Evolutionary conservation across 1,140 invertebrate genomes (phyloP).

Genomic region (Drosophila trapezifrons): DNA sequence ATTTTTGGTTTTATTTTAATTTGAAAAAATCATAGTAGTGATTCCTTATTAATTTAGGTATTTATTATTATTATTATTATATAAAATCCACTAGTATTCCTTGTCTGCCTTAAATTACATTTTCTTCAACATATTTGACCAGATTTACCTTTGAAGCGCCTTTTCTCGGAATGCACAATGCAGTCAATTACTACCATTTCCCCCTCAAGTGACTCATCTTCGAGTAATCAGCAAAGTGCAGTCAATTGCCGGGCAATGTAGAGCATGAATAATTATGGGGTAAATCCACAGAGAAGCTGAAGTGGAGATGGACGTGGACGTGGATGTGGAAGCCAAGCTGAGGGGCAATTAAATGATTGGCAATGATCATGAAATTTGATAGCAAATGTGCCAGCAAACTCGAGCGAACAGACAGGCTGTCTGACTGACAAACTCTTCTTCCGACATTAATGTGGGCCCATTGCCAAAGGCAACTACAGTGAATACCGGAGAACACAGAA

Average conservation of each 20-base stretch:
- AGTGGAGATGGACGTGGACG: constrained; percentile 1
- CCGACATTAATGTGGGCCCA: constrained; percentile 20
- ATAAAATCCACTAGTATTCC: no score
- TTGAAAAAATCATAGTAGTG: no score
- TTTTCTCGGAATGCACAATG: not conserved
- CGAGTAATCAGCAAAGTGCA: constrained; percentile 26
- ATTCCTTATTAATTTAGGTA: no score
- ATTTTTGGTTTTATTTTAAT: no score
- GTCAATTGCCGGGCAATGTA: constrained; percentile 52
- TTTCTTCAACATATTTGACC: not conserved
- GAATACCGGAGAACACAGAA: not conserved
- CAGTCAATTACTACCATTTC: constrained; percentile 1
- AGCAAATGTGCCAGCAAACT: constrained; percentile 64
- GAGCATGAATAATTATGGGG: constrained; percentile 72
- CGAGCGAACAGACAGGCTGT: constrained; percentile 42
- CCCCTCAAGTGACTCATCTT: constrained; percentile 29
- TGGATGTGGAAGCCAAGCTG: constrained; percentile 14
- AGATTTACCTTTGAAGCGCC: not conserved
- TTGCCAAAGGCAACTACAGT: constrained; percentile 31
- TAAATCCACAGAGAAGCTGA: constrained; percentile 18
- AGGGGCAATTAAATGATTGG: constrained; percentile 74
- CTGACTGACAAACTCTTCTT: constrained; percentile 33
- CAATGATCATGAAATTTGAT: constrained; percentile 78
- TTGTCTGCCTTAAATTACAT: not conserved
- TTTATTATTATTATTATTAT: no score